phyloP scores from a whole-genome alignment of 2,113 vertebrate species.

The Nipponia nippon region DNA sequence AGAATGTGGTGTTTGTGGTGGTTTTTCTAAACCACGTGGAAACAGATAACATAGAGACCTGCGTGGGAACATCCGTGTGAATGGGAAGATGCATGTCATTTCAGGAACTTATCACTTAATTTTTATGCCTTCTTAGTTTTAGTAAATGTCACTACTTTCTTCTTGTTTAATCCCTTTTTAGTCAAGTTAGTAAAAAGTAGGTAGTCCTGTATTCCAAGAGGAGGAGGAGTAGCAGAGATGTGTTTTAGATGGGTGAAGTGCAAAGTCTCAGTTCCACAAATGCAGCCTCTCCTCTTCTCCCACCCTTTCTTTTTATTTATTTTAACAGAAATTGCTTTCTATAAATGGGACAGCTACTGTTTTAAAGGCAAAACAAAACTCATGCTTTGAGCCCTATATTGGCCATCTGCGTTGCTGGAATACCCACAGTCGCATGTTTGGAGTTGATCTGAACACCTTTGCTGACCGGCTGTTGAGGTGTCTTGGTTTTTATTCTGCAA shows the following conservation, averaged over 20 bases:
- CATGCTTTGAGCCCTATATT: not conserved
- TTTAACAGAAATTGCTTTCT: not conserved
- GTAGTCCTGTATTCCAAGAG: not conserved
- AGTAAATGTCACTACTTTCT: not conserved
- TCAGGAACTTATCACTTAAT: not conserved
- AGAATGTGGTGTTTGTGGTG: not conserved
- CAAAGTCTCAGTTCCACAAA: not conserved
- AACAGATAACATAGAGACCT: fast-evolving
- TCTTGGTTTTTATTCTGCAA: not conserved
- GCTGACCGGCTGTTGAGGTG: not conserved
- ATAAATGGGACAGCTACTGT: not conserved
- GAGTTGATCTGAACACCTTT: not conserved
- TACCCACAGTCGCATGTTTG: fast-evolving
- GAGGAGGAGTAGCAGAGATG: not conserved
- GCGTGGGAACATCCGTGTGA: fast-evolving
- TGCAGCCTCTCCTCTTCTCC: not conserved
- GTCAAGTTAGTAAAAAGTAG: not conserved
- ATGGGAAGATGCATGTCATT: not conserved
- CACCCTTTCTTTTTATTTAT: not conserved
- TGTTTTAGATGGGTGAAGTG: not conserved
- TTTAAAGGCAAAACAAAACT: not conserved
- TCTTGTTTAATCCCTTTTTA: not conserved
- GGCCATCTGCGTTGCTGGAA: fast-evolving
- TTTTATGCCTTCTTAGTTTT: not conserved
- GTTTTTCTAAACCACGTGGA: not conserved